phyloP scores from a whole-genome alignment of 2,113 vertebrate species.

The Ciconia maguari region DNA sequence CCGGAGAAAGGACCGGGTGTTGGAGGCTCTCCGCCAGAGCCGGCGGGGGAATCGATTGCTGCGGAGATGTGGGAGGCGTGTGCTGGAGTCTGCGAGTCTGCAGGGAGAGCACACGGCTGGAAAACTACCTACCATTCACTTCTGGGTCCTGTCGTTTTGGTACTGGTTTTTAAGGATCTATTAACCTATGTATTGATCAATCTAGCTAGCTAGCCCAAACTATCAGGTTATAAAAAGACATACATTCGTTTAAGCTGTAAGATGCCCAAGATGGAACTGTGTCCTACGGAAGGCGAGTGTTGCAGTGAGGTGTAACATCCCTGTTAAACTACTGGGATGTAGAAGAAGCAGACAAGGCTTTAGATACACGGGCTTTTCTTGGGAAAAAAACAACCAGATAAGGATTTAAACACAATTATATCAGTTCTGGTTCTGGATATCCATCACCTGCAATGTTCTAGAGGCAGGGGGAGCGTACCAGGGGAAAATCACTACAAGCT shows the following conservation, averaged over 20 bases:
- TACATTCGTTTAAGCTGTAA: background rate
- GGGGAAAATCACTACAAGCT: background rate
- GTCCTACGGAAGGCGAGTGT: background rate
- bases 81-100: background rate
- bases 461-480: fast-evolving
- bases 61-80: background rate
- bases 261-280: background rate
- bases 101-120: background rate
- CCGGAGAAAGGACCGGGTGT: background rate
- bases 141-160: background rate
- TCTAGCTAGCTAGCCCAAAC: background rate
- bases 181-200: background rate
- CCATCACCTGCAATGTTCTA: background rate
- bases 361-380: background rate
- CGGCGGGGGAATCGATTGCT: background rate
- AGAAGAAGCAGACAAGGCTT: background rate
- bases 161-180: background rate
- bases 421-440: background rate
- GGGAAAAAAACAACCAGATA: background rate
- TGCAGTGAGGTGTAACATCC: background rate
- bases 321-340: background rate
- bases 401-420: background rate
- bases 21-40: background rate
- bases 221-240: background rate
- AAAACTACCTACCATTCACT: background rate